A percentile compares a stretch with the other conserved stretches of the same genome.
Conservation (phyloP, 2,888 invertebrate genomes). For the Agrochola lychnidis region DNA sequence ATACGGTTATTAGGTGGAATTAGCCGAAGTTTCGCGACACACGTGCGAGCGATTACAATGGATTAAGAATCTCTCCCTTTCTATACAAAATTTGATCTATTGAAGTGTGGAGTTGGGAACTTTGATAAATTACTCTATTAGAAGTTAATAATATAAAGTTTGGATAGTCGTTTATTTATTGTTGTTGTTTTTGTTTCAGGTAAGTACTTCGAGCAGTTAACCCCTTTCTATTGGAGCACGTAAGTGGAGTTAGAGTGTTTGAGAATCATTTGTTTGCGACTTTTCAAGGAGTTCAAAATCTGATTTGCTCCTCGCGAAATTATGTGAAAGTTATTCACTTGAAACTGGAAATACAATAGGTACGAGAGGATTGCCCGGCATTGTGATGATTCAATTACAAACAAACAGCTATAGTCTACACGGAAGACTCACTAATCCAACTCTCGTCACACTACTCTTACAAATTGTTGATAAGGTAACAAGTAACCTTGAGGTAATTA, state of each 20-base stretch:
- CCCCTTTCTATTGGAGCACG: slow-evolving; percentile 37
- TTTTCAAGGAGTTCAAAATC: slow-evolving; percentile 36
- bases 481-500: not conserved
- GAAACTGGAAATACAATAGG: slow-evolving; percentile 7
- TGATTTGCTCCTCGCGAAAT: slow-evolving; percentile 10
- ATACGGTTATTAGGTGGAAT: slow-evolving; percentile 74
- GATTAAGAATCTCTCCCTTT: slow-evolving; percentile 68
- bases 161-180: slow-evolving; percentile 65
- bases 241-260: slow-evolving; percentile 53
- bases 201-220: slow-evolving; percentile 74
- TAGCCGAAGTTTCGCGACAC: slow-evolving; percentile 80
- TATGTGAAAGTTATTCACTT: slow-evolving; percentile 20
- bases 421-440: no score
- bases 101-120: slow-evolving; percentile 71
- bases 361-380: not conserved
- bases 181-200: slow-evolving; percentile 83
- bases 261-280: slow-evolving; percentile 44
- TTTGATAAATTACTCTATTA: slow-evolving; percentile 69
- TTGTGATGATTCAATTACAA: not conserved
- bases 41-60: slow-evolving; percentile 82
- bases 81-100: slow-evolving; percentile 77
- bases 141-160: slow-evolving; percentile 65
- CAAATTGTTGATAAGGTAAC: not conserved
- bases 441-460: not conserved
- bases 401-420: not conserved